Conservation (phyloP, 1,140 invertebrate genomes). For the Lepidurus packardi region DNA sequence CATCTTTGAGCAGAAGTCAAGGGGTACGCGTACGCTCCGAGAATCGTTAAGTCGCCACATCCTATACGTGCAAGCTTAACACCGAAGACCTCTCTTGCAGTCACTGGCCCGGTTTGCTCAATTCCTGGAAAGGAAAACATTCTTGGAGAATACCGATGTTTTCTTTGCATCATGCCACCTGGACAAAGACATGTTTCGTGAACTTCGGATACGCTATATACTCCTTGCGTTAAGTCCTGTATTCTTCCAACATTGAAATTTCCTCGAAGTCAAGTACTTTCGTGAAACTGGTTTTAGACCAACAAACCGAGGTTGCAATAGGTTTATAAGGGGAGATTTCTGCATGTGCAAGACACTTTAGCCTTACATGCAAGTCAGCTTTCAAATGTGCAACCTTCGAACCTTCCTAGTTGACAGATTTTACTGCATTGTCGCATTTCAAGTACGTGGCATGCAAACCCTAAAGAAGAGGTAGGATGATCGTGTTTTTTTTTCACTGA, state of each 20-base stretch:
- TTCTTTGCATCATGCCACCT: conserved; percentile 2
- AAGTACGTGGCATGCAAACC: too few species aligned
- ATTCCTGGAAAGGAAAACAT: conserved; percentile 3
- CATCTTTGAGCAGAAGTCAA: not conserved
- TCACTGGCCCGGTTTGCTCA: not conserved
- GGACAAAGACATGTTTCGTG: conserved; percentile 4
- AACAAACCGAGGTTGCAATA: not conserved
- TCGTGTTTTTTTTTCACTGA: too few species aligned
- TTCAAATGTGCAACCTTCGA: not conserved
- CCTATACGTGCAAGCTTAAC: not conserved
- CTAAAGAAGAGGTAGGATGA: too few species aligned
- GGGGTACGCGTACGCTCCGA: not conserved
- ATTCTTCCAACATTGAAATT: not conserved
- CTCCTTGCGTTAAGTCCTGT: not conserved
- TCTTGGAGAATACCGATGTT: not conserved
- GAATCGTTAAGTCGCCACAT: not conserved
- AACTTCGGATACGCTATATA: not conserved
- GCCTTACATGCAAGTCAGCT: not conserved
- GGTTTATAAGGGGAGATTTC: not conserved
- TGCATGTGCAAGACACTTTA: not conserved
- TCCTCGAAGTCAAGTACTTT: not conserved
- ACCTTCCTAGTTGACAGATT: not conserved
- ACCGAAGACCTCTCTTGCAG: not conserved
- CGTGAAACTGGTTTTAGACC: not conserved
- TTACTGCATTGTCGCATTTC: not conserved